Conservation (phyloP, 1,140 invertebrate species). For the Saccostrea cuccullata region DNA sequence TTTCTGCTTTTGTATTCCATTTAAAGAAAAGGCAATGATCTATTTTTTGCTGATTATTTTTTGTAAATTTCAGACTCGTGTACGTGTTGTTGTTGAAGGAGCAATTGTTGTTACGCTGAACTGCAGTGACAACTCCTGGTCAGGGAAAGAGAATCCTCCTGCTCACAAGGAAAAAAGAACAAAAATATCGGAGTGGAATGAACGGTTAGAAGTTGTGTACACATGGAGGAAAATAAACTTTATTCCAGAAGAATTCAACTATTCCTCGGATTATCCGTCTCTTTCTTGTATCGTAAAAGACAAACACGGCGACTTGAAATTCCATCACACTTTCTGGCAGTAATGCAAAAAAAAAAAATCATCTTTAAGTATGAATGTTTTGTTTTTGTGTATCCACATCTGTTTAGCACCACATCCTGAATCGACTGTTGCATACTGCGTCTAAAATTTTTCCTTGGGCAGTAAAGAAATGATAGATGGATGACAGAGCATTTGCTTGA, state of each 20-base stretch:
- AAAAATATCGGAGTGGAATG: background rate
- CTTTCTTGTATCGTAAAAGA: background rate
- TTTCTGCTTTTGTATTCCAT: background rate
- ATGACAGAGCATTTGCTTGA: too few relatives aligned
- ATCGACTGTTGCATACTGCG: too few relatives aligned
- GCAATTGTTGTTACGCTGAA: background rate
- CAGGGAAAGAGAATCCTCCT: background rate
- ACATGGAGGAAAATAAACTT: background rate
- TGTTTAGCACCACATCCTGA: too few relatives aligned
- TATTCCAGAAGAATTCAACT: background rate
- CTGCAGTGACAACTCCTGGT: background rate
- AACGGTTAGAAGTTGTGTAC: background rate
- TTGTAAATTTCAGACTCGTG: background rate
- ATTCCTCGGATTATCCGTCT: background rate
- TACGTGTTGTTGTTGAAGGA: background rate
- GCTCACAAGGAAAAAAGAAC: background rate
- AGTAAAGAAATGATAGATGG: too few relatives aligned
- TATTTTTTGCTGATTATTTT: background rate
- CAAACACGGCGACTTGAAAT: background rate
- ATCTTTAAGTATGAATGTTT: too few relatives aligned
- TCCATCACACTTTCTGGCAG: too few relatives aligned
- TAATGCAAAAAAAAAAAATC: too few relatives aligned
- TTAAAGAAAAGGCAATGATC: too few relatives aligned
- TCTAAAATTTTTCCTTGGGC: too few relatives aligned
- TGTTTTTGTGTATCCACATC: too few relatives aligned